Evolutionary conservation across 2,113 vertebrate genomes (phyloP).

Genomic region (Halichoeres trimaculatus): DNA sequence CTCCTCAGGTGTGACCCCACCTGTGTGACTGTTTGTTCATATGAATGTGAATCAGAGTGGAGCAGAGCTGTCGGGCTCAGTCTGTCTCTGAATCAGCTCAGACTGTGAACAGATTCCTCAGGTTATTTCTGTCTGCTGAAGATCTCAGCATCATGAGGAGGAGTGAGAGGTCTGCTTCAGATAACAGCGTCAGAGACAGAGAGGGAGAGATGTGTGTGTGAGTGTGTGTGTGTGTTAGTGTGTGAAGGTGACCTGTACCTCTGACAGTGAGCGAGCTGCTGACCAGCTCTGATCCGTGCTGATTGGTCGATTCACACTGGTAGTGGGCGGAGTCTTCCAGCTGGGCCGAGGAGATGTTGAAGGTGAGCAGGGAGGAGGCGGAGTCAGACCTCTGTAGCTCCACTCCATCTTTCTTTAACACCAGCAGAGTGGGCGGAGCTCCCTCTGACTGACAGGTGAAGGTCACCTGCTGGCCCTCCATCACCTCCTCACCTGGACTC

Average conservation of each 20-base stretch:
- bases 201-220: too few relatives aligned
- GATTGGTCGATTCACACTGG: slow-evolving; percentile 67
- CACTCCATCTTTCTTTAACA: slow-evolving; percentile 72
- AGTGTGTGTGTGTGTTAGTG: neutral
- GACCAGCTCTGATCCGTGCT: slow-evolving; percentile 52
- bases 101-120: neutral
- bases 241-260: slow-evolving; percentile 33
- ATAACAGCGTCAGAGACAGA: slow-evolving; percentile 3
- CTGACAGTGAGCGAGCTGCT: slow-evolving; percentile 34
- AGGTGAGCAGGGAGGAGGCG: slow-evolving; percentile 32
- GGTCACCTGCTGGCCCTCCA: slow-evolving; percentile 69
- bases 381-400: slow-evolving; percentile 48
- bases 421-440: slow-evolving; percentile 63
- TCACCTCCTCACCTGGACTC: slow-evolving; percentile 70
- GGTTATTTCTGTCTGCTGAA: slow-evolving; percentile 36
- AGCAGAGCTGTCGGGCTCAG: neutral
- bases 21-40: too few relatives aligned
- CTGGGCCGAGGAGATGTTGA: slow-evolving; percentile 25
- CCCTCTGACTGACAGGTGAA: slow-evolving; percentile 64
- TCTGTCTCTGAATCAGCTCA: too few relatives aligned
- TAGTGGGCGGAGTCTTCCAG: slow-evolving; percentile 66
- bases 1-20: slow-evolving; percentile 2
- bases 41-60: too few relatives aligned
- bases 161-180: slow-evolving; percentile 18
- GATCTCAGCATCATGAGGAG: neutral